phyloP scores from a whole-genome alignment of 2,888 invertebrate species.

The Drosophila lacicola region DNA sequence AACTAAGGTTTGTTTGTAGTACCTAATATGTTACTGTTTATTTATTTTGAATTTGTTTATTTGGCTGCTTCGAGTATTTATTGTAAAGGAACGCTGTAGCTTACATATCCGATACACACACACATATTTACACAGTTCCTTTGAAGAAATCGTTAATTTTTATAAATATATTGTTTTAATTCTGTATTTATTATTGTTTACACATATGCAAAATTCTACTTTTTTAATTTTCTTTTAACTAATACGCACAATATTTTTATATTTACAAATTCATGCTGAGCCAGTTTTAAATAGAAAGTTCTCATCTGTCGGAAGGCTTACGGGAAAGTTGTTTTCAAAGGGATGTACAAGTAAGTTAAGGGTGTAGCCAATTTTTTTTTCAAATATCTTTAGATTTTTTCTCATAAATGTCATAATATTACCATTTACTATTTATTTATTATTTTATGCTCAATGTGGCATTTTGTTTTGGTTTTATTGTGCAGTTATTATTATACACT shows the following conservation, averaged over 20 bases:
- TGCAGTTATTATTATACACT: slow-evolving; percentile 7
- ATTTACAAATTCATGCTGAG: slow-evolving; percentile 37
- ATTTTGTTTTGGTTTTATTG: background rate
- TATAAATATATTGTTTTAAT: slow-evolving; percentile 3
- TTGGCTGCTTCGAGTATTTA: slow-evolving; percentile 35
- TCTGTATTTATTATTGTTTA: slow-evolving; percentile 33
- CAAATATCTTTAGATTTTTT: background rate
- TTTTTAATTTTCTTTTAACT: background rate
- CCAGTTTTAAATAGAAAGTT: background rate
- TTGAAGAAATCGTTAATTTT: slow-evolving; percentile 19
- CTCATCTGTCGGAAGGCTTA: background rate
- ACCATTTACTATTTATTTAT: background rate
- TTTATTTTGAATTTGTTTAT: slow-evolving; percentile 11
- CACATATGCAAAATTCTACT: slow-evolving; percentile 45
- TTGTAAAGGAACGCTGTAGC: slow-evolving; percentile 49
- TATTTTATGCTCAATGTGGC: no score
- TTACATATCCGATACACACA: slow-evolving; percentile 30
- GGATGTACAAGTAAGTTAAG: background rate
- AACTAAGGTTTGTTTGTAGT: slow-evolving; percentile 43
- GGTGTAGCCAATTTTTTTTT: no score
- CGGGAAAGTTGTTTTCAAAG: background rate
- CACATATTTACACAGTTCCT: slow-evolving; percentile 65
- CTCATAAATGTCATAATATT: background rate
- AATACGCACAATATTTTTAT: background rate
- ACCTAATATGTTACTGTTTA: slow-evolving; percentile 1